Conservation (phyloP, 2,888 invertebrate species). For the Piscicola geometra region DNA sequence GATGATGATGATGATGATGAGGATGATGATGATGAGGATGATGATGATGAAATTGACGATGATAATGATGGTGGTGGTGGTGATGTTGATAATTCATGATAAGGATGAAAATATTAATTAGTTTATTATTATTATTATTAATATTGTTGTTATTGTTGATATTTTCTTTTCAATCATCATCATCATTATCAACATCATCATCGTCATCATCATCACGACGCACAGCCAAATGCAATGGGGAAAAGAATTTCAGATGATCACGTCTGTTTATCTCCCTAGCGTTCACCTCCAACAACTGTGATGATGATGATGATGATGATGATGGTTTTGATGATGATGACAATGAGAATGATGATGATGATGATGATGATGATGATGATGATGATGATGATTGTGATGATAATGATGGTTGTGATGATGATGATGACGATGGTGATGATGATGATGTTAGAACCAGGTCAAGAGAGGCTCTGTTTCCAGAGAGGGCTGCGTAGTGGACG, state of each 20-base stretch:
- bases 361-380: background rate
- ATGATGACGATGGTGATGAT: background rate
- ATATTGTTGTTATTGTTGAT: background rate
- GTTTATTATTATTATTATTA: background rate
- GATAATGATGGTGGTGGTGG: too few relatives aligned
- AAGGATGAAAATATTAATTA: background rate
- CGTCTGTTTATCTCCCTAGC: slow-evolving; percentile 49
- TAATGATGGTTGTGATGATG: background rate
- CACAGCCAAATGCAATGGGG: slow-evolving; percentile 63
- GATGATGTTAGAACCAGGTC: background rate
- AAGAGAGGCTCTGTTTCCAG: background rate
- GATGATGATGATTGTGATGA: background rate
- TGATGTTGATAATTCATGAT: background rate
- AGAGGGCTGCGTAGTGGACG: background rate
- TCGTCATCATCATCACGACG: slow-evolving; percentile 41
- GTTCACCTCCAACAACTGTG: slow-evolving; percentile 52
- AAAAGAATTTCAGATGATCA: slow-evolving; percentile 54
- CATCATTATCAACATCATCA: background rate
- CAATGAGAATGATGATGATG: too few relatives aligned
- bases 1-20: background rate
- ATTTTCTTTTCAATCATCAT: background rate
- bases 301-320: background rate
- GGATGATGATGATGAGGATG: background rate
- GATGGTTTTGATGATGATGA: background rate
- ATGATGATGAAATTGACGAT: too few relatives aligned